Conservation (phyloP, 2,113 vertebrate species). For the Suncus etruscus region DNA sequence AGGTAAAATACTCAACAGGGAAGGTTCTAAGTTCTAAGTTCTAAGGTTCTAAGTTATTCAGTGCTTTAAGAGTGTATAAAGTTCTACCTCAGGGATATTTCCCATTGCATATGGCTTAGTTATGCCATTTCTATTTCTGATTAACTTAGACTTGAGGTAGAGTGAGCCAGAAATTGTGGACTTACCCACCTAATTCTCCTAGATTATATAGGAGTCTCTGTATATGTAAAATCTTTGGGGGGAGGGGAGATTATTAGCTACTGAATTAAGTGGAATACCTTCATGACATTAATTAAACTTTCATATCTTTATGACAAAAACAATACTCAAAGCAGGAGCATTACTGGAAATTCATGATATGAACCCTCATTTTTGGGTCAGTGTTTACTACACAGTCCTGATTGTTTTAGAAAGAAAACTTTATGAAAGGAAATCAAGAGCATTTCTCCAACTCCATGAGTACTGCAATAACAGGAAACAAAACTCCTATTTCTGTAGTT, state of each 20-base stretch:
- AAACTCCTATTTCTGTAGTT: constrained; percentile 87
- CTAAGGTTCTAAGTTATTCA: neutral
- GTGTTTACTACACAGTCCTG: constrained; percentile 86
- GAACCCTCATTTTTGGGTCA: constrained; percentile 85
- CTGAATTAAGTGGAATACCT: constrained; percentile 74
- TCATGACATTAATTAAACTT: constrained; percentile 81
- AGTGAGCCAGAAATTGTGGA: neutral
- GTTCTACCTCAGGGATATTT: neutral
- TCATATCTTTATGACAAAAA: constrained; percentile 81
- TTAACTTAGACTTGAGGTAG: neutral
- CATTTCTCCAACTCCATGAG: constrained; percentile 85
- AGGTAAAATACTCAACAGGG: neutral
- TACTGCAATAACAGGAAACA: constrained; percentile 91
- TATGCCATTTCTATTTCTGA: neutral
- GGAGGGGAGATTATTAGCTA: constrained; percentile 62
- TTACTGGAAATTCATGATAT: constrained; percentile 89
- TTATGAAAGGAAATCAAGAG: constrained; percentile 88
- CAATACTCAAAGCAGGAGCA: constrained; percentile 81
- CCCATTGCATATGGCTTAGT: neutral
- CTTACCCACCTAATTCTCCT: neutral
- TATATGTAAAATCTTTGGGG: constrained; percentile 66
- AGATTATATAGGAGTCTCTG: neutral
- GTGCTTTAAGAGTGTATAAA: neutral
- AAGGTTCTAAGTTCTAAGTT: neutral
- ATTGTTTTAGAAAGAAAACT: constrained; percentile 90